Base-by-base conservation (phyloP, 2,113 vertebrate species). In the Syngnathus typhle region DNA sequence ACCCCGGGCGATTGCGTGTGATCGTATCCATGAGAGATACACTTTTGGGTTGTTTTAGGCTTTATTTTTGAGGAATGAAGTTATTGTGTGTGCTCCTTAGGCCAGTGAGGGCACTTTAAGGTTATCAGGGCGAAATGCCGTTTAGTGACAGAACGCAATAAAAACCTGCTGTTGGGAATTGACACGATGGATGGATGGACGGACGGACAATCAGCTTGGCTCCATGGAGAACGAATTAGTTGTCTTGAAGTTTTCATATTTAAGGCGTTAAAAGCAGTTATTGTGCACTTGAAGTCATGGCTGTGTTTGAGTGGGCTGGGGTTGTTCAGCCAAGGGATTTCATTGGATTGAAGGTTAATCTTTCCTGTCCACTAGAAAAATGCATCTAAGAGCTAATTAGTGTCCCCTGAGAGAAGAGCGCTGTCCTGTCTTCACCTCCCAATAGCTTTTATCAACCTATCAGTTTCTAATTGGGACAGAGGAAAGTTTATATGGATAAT, bases 401-500 rank as follows among this genome's bases (percentile, higher is more conserved):
- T 27, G 54, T 67, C 70, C 64, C 52, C 32, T 41, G 55, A 23
- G 36, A 49, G 49, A 60, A 36, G 1, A 9, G 44, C 1, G 11
- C 55, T 68, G 67, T 71, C 47, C 62, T 66, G 55, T 58, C 27
- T 41, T 78, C 54, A 66, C 67, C 65, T 60, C 62, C 67, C 73
- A 36, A 23, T 66, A 67, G 60, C 65, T 66, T 69, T 44, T 1
- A 21, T 21, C 4, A 0, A 72, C 70, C 65, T 64, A 7, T 73
- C 21, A 36, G 13, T 69, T 60, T 75, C 71, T 70, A 77, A 82
- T 69, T 75, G 69, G 54, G 73, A 65, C 74, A 32, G 70, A 60
- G 10, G 68, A 73, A 49, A 72, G 76, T 74, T 41, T 60, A 66
- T 70, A 68, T 67, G 36, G 18, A 75, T 71, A 47, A 47, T 83